phyloP scores from a whole-genome alignment of 2,113 vertebrate species.

The Ageneiosus marmoratus region DNA sequence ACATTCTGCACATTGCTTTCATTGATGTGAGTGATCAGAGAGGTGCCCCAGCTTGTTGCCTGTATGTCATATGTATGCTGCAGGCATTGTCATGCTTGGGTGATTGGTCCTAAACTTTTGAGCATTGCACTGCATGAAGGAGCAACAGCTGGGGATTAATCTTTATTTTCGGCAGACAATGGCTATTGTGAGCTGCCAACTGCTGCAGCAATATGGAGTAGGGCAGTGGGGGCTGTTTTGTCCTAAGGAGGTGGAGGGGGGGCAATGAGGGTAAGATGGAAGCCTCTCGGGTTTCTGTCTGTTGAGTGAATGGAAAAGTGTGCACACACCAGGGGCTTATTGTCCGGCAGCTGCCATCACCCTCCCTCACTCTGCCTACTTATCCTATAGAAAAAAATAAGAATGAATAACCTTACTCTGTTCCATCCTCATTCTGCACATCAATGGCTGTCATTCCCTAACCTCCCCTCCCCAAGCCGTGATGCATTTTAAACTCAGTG shows the following conservation, averaged over 20 bases:
- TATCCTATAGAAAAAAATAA: slow-evolving; percentile 55
- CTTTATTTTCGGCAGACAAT: slow-evolving; percentile 43
- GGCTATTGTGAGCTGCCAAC: slow-evolving; percentile 45
- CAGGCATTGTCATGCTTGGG: slow-evolving; percentile 31
- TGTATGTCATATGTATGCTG: background rate
- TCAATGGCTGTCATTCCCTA: slow-evolving; percentile 42
- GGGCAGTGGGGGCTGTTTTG: slow-evolving; percentile 31
- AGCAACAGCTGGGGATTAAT: slow-evolving; percentile 50
- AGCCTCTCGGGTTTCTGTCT: slow-evolving; percentile 42
- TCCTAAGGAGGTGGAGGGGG: slow-evolving; percentile 6
- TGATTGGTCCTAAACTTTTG: background rate
- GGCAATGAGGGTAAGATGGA: background rate
- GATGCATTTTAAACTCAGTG: slow-evolving; percentile 59
- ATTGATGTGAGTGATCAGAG: background rate
- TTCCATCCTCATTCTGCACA: slow-evolving; percentile 22
- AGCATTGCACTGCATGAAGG: slow-evolving; percentile 8
- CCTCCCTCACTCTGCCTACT: slow-evolving; percentile 34
- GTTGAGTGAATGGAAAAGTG: slow-evolving; percentile 54
- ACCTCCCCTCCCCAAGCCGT: slow-evolving; percentile 41
- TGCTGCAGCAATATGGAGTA: slow-evolving; percentile 23
- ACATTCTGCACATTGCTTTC: slow-evolving; percentile 23
- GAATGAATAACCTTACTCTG: slow-evolving; percentile 49
- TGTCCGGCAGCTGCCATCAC: slow-evolving; percentile 54
- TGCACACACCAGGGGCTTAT: slow-evolving; percentile 45
- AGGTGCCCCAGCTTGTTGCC: slow-evolving; percentile 8